Evolutionary conservation across 1,140 invertebrate genomes (phyloP).

Genomic region (Drosophila parvula): DNA sequence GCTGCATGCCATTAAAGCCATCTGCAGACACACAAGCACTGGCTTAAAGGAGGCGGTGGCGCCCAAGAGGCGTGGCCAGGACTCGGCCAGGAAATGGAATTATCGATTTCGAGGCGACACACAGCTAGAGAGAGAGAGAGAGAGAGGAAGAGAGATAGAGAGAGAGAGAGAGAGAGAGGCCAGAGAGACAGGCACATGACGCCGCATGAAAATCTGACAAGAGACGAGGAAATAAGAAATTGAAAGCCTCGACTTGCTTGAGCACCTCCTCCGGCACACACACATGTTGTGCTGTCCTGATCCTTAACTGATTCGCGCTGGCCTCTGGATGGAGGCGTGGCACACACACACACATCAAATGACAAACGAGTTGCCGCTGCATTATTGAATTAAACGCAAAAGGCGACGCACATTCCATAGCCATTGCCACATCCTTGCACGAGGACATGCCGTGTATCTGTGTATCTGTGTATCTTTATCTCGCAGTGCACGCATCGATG

Average conservation of each 20-base stretch:
- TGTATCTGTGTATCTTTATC: constrained; percentile 3
- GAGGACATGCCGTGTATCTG: neutral
- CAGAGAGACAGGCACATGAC: constrained; percentile 53
- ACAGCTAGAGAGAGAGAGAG: no score
- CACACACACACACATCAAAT: constrained; percentile 52
- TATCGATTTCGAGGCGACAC: constrained; percentile 44
- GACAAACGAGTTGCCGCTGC: constrained; percentile 67
- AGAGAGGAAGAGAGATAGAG: neutral
- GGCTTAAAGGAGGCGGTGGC: constrained; percentile 3
- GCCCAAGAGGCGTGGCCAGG: constrained; percentile 16
- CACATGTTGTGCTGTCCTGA: constrained; percentile 11
- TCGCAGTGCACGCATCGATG: constrained; percentile 1
- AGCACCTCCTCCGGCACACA: constrained; percentile 22
- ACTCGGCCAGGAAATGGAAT: constrained; percentile 48
- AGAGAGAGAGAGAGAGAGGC: no score
- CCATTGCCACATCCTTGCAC: constrained; percentile 4
- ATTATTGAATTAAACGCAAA: constrained; percentile 73
- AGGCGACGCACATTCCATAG: constrained; percentile 9
- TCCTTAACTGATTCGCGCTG: constrained; percentile 11
- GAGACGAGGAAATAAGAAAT: constrained; percentile 62
- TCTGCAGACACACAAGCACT: constrained; percentile 4
- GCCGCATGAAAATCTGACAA: constrained; percentile 73
- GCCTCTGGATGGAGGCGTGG: constrained; percentile 23
- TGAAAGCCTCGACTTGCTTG: constrained; percentile 62
- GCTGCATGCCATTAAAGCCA: constrained; percentile 21